These are phyloP conservation scores for Epinephelus cyanopodus DNA, from an alignment of 2,113 vertebrate species.

Conservation along the genomic window DNA sequence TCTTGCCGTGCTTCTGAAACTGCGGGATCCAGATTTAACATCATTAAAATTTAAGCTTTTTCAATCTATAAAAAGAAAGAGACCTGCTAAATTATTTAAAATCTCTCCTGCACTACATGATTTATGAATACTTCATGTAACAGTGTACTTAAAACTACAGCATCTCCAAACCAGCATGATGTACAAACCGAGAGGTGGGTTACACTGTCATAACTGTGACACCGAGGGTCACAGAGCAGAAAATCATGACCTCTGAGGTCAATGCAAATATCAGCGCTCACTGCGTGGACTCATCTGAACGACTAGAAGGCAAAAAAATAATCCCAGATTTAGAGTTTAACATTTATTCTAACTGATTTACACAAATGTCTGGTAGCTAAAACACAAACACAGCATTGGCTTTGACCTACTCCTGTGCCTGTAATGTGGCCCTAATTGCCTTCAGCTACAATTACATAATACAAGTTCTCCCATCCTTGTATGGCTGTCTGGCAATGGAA, in stretches of 20 bases:
- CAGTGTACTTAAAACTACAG: slow-evolving; percentile 61
- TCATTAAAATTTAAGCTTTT: slow-evolving; percentile 71
- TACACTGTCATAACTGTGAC: slow-evolving; percentile 17
- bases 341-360: neutral
- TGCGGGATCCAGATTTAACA: slow-evolving; percentile 58
- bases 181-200: slow-evolving; percentile 17
- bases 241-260: slow-evolving; percentile 12
- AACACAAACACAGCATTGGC: slow-evolving; percentile 11
- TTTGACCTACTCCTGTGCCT: slow-evolving; percentile 29
- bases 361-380: slow-evolving; percentile 1
- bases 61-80: slow-evolving; percentile 76
- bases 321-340: neutral
- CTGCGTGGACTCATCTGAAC: neutral
- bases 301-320: neutral
- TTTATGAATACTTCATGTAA: slow-evolving; percentile 72
- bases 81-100: slow-evolving; percentile 70
- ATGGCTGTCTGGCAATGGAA: slow-evolving; percentile 10
- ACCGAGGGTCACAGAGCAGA: slow-evolving; percentile 1
- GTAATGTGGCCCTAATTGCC: slow-evolving; percentile 40
- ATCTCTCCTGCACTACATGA: slow-evolving; percentile 58
- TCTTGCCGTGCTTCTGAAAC: slow-evolving; percentile 44
- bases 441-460: slow-evolving; percentile 43
- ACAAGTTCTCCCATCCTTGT: slow-evolving; percentile 7
- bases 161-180: slow-evolving; percentile 32
- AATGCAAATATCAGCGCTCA: slow-evolving; percentile 5